Evolutionary conservation across 2,113 vertebrate species (phyloP).

Genomic region (Fukomys damarensis): DNA sequence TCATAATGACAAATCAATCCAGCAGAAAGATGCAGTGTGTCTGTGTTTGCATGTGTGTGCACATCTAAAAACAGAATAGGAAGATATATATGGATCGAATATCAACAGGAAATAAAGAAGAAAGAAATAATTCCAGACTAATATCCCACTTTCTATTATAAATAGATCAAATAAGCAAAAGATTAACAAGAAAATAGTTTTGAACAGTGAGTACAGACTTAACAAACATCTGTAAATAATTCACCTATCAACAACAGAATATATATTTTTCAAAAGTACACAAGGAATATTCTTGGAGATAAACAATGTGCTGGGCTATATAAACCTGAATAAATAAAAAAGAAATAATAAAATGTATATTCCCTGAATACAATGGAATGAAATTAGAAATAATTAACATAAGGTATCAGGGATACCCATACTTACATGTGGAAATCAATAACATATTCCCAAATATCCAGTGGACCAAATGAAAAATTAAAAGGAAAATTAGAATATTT

Average conservation of each 20-base stretch:
- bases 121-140: neutral
- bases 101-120: neutral
- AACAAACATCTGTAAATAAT: neutral
- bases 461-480: neutral
- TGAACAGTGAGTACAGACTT: neutral
- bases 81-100: neutral
- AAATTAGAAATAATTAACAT: neutral
- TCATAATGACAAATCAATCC: neutral
- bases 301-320: neutral
- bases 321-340: neutral
- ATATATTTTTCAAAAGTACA: neutral
- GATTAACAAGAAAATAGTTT: neutral
- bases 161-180: neutral
- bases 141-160: neutral
- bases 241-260: neutral
- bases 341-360: neutral
- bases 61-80: neutral
- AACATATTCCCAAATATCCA: neutral
- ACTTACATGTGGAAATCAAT: neutral
- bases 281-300: neutral
- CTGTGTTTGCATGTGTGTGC: neutral
- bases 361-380: neutral
- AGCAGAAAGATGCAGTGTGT: neutral
- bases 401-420: neutral
- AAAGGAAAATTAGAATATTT: neutral